phyloP scores from a whole-genome alignment of 2,113 vertebrate genomes.

The Lasiurus borealis region DNA sequence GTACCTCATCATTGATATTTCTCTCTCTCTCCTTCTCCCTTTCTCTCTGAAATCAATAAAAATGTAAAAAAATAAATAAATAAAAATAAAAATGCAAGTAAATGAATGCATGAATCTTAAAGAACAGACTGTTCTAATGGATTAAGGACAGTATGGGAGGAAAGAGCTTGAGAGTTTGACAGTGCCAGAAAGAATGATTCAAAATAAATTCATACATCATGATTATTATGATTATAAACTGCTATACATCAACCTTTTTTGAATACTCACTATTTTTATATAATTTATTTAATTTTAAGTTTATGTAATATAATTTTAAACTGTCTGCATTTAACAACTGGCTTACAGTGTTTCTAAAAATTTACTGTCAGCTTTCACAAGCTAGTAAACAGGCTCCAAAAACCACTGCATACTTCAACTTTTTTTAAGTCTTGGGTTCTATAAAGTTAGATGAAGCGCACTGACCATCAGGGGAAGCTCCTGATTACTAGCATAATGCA shows the following conservation, averaged over 20 bases:
- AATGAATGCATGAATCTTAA: neutral
- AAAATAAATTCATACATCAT: neutral
- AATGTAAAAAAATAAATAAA: too few relatives aligned
- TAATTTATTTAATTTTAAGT: neutral
- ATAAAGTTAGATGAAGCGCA: neutral
- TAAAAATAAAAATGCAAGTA: neutral
- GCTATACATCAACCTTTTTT: neutral
- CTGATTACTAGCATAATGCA: conserved; percentile 16
- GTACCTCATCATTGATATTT: too few relatives aligned
- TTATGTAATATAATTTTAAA: neutral
- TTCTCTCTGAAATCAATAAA: too few relatives aligned
- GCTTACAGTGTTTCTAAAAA: neutral
- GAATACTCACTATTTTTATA: neutral
- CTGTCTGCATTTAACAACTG: neutral
- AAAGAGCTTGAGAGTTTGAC: neutral
- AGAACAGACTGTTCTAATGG: neutral
- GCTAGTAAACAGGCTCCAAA: neutral
- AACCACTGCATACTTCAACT: neutral
- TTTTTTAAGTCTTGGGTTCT: conserved; percentile 26
- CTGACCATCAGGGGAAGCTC: too few relatives aligned
- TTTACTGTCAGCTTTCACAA: neutral
- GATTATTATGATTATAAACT: neutral
- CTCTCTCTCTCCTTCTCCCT: too few relatives aligned
- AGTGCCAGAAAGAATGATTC: neutral
- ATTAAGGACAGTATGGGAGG: neutral